Conservation (phyloP, 1,140 invertebrate genomes). For the Bombus fervidus region DNA sequence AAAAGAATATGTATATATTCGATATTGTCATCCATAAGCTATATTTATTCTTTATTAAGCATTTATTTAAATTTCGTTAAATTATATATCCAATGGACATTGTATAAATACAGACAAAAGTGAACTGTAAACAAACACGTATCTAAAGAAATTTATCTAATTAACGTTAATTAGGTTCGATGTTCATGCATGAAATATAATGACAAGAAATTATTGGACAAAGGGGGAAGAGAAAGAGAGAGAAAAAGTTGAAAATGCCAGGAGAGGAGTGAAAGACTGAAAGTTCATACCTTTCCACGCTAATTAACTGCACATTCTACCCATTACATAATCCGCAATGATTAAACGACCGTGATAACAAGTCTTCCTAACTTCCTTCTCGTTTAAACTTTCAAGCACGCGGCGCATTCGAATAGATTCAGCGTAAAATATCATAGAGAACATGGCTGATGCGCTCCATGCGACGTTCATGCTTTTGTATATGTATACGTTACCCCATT, state of each 20-base stretch:
- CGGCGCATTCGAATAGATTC: constrained; percentile 43
- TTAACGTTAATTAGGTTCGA: no score
- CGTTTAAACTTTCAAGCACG: constrained; percentile 46
- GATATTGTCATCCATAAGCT: no score
- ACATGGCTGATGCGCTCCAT: not conserved
- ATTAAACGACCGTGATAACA: constrained; percentile 50
- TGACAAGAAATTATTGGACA: not conserved
- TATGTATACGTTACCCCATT: not conserved
- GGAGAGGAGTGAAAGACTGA: not conserved
- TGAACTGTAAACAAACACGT: no score
- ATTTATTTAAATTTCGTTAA: no score
- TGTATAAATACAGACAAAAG: no score
- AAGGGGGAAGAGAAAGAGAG: not conserved
- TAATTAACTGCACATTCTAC: constrained; percentile 49
- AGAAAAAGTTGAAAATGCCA: constrained; percentile 38
- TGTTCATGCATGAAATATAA: not conserved
- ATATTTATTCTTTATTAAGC: no score
- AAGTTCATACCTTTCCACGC: constrained; percentile 32
- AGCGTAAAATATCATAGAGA: constrained; percentile 17
- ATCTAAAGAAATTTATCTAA: no score
- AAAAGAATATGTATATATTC: no score
- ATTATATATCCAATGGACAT: no score
- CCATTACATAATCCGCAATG: constrained; percentile 37
- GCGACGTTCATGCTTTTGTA: not conserved
- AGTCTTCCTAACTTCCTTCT: constrained; percentile 45